Percentiles rank a stretch among this genome's conserved stretches.
Conservation (phyloP, 1,140 invertebrate species). For the Diploscapter pachys region DNA sequence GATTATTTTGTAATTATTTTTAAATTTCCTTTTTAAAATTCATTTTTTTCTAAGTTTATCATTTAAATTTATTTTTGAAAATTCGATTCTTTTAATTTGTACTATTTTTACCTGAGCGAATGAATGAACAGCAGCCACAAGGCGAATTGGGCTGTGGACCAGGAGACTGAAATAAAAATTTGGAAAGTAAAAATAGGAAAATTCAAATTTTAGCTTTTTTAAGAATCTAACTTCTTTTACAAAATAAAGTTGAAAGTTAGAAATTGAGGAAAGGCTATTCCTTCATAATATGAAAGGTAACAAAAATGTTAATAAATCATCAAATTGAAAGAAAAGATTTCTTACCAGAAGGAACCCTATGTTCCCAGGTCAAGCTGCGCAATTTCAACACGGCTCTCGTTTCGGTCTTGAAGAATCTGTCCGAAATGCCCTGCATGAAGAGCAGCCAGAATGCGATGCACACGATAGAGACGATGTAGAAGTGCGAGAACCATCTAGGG, state of each 20-base stretch:
- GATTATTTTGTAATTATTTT: too few species aligned
- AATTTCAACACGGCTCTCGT: background rate
- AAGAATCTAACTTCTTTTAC: slow-evolving; percentile 22
- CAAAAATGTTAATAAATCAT: background rate
- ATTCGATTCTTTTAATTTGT: background rate
- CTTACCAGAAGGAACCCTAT: slow-evolving; percentile 19
- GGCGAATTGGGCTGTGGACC: slow-evolving; percentile 8
- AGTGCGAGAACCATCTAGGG: slow-evolving; percentile 53
- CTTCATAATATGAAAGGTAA: background rate
- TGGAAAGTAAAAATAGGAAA: slow-evolving; percentile 26
- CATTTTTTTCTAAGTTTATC: too few species aligned
- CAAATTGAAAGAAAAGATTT: slow-evolving; percentile 5
- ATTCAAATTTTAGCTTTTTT: too few species aligned
- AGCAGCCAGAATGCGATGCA: slow-evolving; percentile 26
- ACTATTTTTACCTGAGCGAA: background rate
- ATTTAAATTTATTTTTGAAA: slow-evolving; percentile 4
- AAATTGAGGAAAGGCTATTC: slow-evolving; percentile 6
- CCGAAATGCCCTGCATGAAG: background rate
- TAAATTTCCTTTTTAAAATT: too few species aligned
- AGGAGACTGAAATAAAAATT: slow-evolving; percentile 24
- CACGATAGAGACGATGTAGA: slow-evolving; percentile 49
- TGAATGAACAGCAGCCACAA: slow-evolving; percentile 18
- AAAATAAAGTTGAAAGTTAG: slow-evolving; percentile 23
- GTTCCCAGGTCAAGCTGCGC: too few species aligned
- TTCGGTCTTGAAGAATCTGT: slow-evolving; percentile 7